These are phyloP conservation scores for Mamestra brassicae DNA, from an alignment of 2,888 invertebrate species.

Conservation along the genomic window DNA sequence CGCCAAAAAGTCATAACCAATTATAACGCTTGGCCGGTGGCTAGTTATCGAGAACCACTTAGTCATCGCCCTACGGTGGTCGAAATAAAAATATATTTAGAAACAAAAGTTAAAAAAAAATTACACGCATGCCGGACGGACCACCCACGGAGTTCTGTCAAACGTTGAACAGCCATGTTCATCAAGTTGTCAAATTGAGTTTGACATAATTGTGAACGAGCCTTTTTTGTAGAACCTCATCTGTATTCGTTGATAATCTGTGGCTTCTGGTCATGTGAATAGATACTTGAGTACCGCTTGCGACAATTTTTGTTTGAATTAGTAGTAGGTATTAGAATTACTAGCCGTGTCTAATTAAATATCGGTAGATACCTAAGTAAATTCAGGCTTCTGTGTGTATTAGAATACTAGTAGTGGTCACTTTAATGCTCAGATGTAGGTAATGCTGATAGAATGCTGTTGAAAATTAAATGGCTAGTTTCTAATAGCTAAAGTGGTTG, in stretches of 20 bases:
- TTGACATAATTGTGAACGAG: slow-evolving; percentile 88
- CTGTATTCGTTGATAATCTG: slow-evolving; percentile 72
- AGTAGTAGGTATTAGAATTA: slow-evolving; percentile 9
- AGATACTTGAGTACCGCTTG: slow-evolving; percentile 51
- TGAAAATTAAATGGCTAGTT: no score
- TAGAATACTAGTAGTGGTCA: neutral
- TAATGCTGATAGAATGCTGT: no score
- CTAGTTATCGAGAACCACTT: slow-evolving; percentile 87
- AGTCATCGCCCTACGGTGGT: slow-evolving; percentile 84
- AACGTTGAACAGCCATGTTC: slow-evolving; percentile 85
- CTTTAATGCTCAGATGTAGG: no score
- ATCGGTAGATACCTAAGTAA: neutral
- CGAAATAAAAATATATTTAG: slow-evolving; percentile 78
- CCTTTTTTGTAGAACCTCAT: slow-evolving; percentile 78
- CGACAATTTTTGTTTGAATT: slow-evolving; percentile 36
- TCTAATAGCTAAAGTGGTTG: no score
- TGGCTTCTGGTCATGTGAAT: slow-evolving; percentile 75
- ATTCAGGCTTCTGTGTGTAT: neutral
- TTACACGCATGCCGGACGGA: slow-evolving; percentile 78
- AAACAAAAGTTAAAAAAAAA: slow-evolving; percentile 79
- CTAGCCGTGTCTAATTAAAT: neutral
- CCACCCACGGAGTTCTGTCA: slow-evolving; percentile 88
- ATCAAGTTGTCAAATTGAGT: slow-evolving; percentile 90
- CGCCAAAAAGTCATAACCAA: slow-evolving; percentile 78
- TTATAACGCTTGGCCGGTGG: slow-evolving; percentile 85